Evolutionary conservation across 1,140 invertebrate species (phyloP), one percentile per base, ranked within the genome.

Genomic region (Leptinotarsa lineolata): DNA sequence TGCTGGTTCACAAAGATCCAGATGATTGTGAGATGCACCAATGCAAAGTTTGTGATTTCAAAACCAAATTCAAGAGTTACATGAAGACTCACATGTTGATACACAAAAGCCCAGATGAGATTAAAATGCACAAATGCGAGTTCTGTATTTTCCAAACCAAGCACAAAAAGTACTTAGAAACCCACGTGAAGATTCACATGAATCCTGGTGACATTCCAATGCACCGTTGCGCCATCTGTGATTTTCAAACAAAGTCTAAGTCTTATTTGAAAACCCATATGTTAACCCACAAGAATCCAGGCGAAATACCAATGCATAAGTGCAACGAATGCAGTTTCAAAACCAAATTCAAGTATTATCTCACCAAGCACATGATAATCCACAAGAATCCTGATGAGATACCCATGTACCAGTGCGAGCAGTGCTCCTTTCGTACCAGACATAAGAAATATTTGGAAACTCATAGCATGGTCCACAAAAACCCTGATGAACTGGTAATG

Each of bases 11-110:
- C 48, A 70, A 54, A 22, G 45, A 70, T 12, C 44, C 61, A 2
- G 73, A 74, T n/a, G 65, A 74, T 20, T 63, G 64, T 20, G 69
- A 66, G 16, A 46, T 74, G 1, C 73, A 74, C 68, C 18, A 74
- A 15, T 74, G 73, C 63, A 44, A 46, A 18, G 18, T 70, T n/a
- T 74, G 73, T 24, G 30, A 21, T 12, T 74, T 74, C 24, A 60
- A 74, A 44, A 74, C 73, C 20, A 74, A 74, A 45, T 66, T 64
- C 54, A 74, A 71, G 63, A 74, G 70, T 12, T 70, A 70, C 18
- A 45, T 74, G 18, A 58, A 69, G 20, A 70, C 68, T 1, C 73
- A 74, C 18, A 66, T 74, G 24, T 45, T 65, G 21, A 74, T 74
- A 11, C 73, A 74, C 69, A 74, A 59, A 61, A 65, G 60, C 5